A percentile compares a stretch with the other conserved stretches of the same genome.
Conservation (phyloP, 2,797 vertebrate genomes). For the Picus viridis region DNA sequence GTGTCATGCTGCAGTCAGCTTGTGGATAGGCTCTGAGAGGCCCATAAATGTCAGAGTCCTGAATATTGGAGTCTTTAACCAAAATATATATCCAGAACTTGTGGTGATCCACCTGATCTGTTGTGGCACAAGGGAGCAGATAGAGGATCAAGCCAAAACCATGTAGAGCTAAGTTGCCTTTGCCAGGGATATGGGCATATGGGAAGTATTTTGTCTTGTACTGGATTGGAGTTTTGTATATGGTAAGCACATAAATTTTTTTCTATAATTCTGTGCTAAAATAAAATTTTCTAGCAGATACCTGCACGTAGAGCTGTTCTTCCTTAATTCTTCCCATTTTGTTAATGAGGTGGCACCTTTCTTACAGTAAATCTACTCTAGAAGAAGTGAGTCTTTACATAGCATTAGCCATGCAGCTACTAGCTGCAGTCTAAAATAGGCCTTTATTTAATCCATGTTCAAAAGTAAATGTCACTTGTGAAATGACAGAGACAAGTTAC, state of each 20-base stretch:
- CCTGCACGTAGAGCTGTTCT: not conserved
- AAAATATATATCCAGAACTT: not conserved
- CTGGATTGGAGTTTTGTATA: not conserved
- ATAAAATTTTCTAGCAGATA: not conserved
- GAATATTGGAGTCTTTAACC: not conserved
- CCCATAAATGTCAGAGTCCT: not conserved
- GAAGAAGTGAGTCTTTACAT: not conserved
- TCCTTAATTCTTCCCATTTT: not conserved
- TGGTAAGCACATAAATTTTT: not conserved
- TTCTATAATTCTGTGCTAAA: not conserved
- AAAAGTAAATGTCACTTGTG: not conserved
- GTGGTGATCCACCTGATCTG: not conserved
- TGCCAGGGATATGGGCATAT: accelerated
- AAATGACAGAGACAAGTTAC: not conserved
- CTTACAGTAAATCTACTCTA: not conserved
- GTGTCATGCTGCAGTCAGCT: not conserved
- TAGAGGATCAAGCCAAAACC: not conserved
- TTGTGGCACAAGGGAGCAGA: not conserved
- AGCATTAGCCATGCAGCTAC: not conserved
- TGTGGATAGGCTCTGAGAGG: not conserved
- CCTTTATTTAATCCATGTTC: not conserved
- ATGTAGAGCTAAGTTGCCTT: not conserved
- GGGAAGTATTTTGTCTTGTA: not conserved
- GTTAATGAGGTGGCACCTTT: not conserved
- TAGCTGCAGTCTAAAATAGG: not conserved